Evolutionary conservation across 2,888 invertebrate species (phyloP), one percentile per base, ranked within the genome.

Genomic region (Chouioia cunea): DNA sequence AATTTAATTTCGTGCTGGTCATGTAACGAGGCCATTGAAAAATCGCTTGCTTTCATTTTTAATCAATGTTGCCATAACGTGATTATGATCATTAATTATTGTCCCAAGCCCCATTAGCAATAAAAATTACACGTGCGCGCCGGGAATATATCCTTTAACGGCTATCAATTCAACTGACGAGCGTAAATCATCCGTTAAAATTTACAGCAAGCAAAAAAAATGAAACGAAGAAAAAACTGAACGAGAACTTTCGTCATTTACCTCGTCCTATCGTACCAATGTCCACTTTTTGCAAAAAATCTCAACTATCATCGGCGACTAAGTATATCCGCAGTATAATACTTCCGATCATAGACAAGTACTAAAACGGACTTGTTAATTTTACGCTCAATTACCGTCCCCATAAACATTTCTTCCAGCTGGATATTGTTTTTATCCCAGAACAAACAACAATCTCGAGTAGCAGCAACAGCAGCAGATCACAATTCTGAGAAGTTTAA

Each of bases 61-160:
- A 69, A 69, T 69, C 57, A 64, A 58, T 64, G 64, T 69, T 58
- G 10, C 58, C 44, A 22, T 64, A 69, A 64, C 58, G 47, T 64
- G 64, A 69, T 69, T 63, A 52, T 47, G 46, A 69, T 64, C 69
- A 64, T 64, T 69, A 64, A 69, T 69, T 64, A 64, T 58, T 27
- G 27, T 27, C 27, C 18, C 8, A 46, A 58, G 50, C 44, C 44
- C 48, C 63, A 58, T 69, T 63, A 57, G 50, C 14, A 46, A 63
- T 56, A 50, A 48, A 63, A 63, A 56, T 63, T 56, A 56, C 14
- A 46, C n/a, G 4, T 27, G 3, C 27, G 3, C 27, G 6, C 6
- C 3, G 3, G 27, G 3, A 27, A 6, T 27, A 27, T 27, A 22
- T 54, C 4, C 18, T 0, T 18, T 15, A 10, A 14, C 16, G 0